These are phyloP conservation scores for Charaxes varanes DNA, from an alignment of 1,140 invertebrate genomes.

Conservation along the genomic window DNA sequence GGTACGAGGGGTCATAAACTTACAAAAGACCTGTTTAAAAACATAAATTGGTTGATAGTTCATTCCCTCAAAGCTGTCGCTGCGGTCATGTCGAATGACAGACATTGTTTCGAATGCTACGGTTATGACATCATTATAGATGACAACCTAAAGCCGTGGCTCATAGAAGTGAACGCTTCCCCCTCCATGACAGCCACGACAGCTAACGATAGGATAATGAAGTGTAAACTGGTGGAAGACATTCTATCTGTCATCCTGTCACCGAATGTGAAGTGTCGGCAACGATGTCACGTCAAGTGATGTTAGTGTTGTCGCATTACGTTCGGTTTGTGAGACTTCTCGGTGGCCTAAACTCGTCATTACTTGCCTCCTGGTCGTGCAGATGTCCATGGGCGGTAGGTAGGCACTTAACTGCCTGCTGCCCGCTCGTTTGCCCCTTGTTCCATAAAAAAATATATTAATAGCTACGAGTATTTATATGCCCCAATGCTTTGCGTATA, in stretches of 20 bases:
- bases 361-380: too few species aligned
- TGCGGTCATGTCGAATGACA: constrained; percentile 83
- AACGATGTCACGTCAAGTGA: too few species aligned
- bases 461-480: too few species aligned
- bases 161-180: constrained; percentile 95
- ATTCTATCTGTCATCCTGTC: constrained; percentile 93
- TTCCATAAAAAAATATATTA: too few species aligned
- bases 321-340: too few species aligned
- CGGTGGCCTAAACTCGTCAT: too few species aligned
- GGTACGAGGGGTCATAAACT: constrained; percentile 91
- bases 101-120: constrained; percentile 92
- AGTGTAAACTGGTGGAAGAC: constrained; percentile 96
- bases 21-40: constrained; percentile 87
- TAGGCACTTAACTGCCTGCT: too few species aligned
- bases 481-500: too few species aligned
- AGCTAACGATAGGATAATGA: constrained; percentile 94
- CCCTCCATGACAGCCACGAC: constrained; percentile 96
- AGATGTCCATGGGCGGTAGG: too few species aligned
- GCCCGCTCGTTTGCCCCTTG: too few species aligned
- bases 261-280: too few species aligned
- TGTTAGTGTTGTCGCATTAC: too few species aligned
- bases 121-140: constrained; percentile 95
- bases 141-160: constrained; percentile 88
- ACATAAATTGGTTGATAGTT: constrained; percentile 92
- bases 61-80: constrained; percentile 89